phyloP scores from a whole-genome alignment of 1,140 invertebrate genomes.

The Drosophila kepulauana region DNA sequence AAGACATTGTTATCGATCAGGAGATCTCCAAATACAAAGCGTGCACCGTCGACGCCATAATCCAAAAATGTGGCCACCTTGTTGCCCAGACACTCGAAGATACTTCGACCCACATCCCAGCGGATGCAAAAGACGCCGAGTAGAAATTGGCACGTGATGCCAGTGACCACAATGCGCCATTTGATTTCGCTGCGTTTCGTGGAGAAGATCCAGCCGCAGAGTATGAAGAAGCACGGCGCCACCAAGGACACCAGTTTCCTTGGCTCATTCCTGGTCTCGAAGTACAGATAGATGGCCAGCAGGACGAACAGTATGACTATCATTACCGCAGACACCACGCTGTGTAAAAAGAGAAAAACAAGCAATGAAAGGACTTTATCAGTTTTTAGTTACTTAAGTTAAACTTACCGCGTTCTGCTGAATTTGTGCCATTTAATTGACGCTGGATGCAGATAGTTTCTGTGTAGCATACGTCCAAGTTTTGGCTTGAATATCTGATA shows the following conservation, averaged over 20 bases:
- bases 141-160: slow-evolving; percentile 93
- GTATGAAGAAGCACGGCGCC: slow-evolving; percentile 87
- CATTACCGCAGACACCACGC: slow-evolving; percentile 50
- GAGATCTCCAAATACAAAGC: slow-evolving; percentile 93
- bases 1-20: slow-evolving; percentile 87
- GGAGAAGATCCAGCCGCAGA: slow-evolving; percentile 87
- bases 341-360: slow-evolving; percentile 26
- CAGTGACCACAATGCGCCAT: slow-evolving; percentile 93
- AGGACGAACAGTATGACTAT: slow-evolving; percentile 83
- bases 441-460: slow-evolving; percentile 51
- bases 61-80: slow-evolving; percentile 92
- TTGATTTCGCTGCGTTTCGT: slow-evolving; percentile 88
- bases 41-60: slow-evolving; percentile 91
- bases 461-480: slow-evolving; percentile 85
- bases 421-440: slow-evolving; percentile 80
- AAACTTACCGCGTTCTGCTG: slow-evolving; percentile 58
- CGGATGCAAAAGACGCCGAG: slow-evolving; percentile 95
- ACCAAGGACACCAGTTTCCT: slow-evolving; percentile 88
- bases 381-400: neutral
- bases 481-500: slow-evolving; percentile 88
- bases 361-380: neutral
- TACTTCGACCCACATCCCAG: slow-evolving; percentile 91
- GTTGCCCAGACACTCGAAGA: slow-evolving; percentile 93
- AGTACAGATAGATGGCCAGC: slow-evolving; percentile 87
- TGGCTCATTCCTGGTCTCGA: slow-evolving; percentile 88